Evolutionary conservation across 1,140 invertebrate genomes (phyloP).

Genomic region (Chionoecetes opilio): DNA sequence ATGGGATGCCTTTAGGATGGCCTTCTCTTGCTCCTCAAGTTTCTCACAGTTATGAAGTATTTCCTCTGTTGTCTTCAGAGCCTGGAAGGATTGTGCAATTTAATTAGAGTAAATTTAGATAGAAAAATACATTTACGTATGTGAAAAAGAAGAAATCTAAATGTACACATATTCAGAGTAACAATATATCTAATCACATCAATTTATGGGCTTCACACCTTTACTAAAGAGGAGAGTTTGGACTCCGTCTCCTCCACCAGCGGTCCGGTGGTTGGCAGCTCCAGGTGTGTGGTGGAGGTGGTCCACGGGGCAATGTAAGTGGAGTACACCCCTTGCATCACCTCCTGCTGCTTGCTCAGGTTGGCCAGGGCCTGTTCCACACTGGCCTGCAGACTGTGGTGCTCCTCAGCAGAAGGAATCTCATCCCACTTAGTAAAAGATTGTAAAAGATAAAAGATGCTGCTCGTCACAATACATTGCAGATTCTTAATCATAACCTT

Average conservation of each 20-base stretch:
- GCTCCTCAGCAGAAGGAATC: background rate
- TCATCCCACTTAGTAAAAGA: constrained; percentile 39
- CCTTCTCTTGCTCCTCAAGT: constrained; percentile 23
- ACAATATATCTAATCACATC: too few relatives aligned
- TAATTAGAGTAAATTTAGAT: background rate
- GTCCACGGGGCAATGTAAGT: constrained; percentile 63
- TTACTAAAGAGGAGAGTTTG: constrained; percentile 40
- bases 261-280: constrained; percentile 61
- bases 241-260: constrained; percentile 40
- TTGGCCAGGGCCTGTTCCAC: background rate
- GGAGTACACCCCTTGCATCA: constrained; percentile 49
- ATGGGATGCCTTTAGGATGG: background rate
- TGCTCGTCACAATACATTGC: background rate
- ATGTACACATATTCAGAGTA: too few relatives aligned
- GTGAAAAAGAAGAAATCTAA: background rate
- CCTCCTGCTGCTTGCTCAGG: constrained; percentile 45
- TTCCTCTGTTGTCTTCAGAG: constrained; percentile 7
- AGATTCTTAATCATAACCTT: too few relatives aligned
- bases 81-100: background rate
- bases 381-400: background rate
- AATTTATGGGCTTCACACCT: too few relatives aligned
- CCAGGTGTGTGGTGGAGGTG: constrained; percentile 39
- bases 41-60: constrained; percentile 35
- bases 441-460: background rate
- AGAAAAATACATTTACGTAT: background rate